These are phyloP conservation scores for Lepidurus packardi DNA, from an alignment of 1,140 invertebrate genomes.

Conservation along the genomic window DNA sequence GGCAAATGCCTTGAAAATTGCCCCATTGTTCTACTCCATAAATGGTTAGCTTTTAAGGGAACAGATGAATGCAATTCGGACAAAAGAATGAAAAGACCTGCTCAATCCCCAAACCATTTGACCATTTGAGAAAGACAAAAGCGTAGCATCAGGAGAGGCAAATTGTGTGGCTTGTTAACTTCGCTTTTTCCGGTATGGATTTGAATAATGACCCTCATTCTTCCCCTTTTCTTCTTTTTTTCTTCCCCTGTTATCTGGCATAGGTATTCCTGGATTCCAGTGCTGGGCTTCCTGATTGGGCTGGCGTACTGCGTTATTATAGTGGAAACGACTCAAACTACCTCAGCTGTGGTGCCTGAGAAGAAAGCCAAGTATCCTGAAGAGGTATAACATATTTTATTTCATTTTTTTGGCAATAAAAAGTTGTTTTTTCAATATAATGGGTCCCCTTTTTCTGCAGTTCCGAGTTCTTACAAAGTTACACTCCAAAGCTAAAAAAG, in stretches of 20 bases:
- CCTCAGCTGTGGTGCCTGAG: neutral
- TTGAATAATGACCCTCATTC: neutral
- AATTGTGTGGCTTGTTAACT: slow-evolving; percentile 3
- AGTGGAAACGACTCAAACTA: neutral
- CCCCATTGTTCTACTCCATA: slow-evolving; percentile 19
- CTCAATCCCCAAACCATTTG: neutral
- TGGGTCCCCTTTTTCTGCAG: neutral
- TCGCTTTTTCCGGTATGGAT: neutral
- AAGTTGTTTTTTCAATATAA: neutral
- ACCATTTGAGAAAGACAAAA: slow-evolving; percentile 7
- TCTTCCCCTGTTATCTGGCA: neutral
- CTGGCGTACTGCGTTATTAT: neutral
- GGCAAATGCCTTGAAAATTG: neutral
- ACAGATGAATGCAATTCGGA: neutral
- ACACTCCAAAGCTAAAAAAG: too few species aligned
- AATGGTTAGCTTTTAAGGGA: slow-evolving; percentile 3
- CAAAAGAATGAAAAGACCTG: neutral
- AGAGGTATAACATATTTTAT: neutral
- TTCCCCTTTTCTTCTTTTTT: neutral
- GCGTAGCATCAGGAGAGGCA: neutral
- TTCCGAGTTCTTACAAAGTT: neutral
- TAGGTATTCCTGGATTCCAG: neutral
- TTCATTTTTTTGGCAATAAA: neutral
- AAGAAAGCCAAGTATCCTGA: slow-evolving; percentile 10
- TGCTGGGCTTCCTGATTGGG: neutral